Evolutionary conservation across 2,888 invertebrate species (phyloP).

Genomic region (Mimas tiliae): DNA sequence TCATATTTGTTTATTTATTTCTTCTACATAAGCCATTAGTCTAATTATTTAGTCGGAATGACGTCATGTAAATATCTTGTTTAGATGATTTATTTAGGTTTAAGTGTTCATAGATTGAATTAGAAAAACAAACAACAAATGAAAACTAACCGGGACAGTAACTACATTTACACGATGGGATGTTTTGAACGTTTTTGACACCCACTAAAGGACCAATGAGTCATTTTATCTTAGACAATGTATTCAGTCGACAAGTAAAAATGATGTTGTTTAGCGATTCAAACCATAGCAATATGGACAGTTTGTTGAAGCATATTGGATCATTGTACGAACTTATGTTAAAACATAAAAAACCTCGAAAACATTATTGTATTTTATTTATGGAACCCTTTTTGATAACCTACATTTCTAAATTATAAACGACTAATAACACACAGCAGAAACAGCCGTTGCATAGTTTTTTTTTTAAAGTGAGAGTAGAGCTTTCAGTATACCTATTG

Average conservation of each 20-base stretch:
- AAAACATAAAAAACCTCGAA: slow-evolving; percentile 78
- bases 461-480: not conserved
- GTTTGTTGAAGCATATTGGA: slow-evolving; percentile 78
- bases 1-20: slow-evolving; percentile 83
- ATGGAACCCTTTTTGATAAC: not conserved
- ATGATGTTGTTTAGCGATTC: slow-evolving; percentile 51
- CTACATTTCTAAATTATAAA: not conserved
- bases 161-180: slow-evolving; percentile 61
- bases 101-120: slow-evolving; percentile 82
- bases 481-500: no score
- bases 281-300: slow-evolving; percentile 67
- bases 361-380: slow-evolving; percentile 64
- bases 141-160: slow-evolving; percentile 55
- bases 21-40: slow-evolving; percentile 78
- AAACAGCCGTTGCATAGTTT: not conserved
- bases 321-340: slow-evolving; percentile 83
- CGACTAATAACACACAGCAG: no score
- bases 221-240: slow-evolving; percentile 62
- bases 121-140: slow-evolving; percentile 56
- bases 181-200: slow-evolving; percentile 65
- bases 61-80: slow-evolving; percentile 81
- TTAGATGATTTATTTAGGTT: slow-evolving; percentile 81
- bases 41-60: slow-evolving; percentile 81
- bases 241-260: slow-evolving; percentile 50
- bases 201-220: slow-evolving; percentile 79